A percentile compares a stretch with the other conserved stretches of the same genome.
These are phyloP conservation scores for Drosophila atripex DNA, from an alignment of 2,888 invertebrate genomes.

Conservation along the genomic window DNA sequence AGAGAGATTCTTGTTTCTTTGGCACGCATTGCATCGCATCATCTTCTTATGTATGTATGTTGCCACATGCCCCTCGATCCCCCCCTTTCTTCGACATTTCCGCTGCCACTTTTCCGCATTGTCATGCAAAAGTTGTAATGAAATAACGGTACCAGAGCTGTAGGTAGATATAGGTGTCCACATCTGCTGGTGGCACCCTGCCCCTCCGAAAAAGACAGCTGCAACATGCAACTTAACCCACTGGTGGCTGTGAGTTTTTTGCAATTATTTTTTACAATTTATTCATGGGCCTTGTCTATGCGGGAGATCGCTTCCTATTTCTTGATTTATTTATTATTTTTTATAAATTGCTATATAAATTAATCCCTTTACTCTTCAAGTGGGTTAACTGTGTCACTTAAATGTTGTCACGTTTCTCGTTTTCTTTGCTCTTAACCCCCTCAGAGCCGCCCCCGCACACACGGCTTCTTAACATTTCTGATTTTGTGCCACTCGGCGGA, in stretches of 20 bases:
- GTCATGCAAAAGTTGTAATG: conserved; percentile 79
- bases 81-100: not conserved
- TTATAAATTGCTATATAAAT: too few species aligned
- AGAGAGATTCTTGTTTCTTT: conserved; percentile 4
- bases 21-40: conserved; percentile 8
- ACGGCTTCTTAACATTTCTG: conserved; percentile 20
- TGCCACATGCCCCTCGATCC: too few species aligned
- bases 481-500: conserved; percentile 36
- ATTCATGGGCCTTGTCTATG: conserved; percentile 4
- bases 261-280: not conserved
- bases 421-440: not conserved
- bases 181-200: conserved; percentile 6
- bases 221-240: conserved; percentile 32
- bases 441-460: not conserved
- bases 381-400: conserved; percentile 39
- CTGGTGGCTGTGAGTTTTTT: not conserved
- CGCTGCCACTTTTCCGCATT: conserved; percentile 57
- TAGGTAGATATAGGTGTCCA: conserved; percentile 26
- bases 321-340: too few species aligned
- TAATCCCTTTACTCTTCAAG: not conserved
- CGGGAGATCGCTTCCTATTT: not conserved
- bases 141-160: conserved; percentile 66
- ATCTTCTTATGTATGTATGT: not conserved
- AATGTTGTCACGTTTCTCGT: conserved; percentile 42
- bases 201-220: conserved; percentile 17